Percentiles rank a stretch among this genome's conserved stretches.
phyloP scores from a whole-genome alignment of 2,888 invertebrate genomes.

The Bibio marci region DNA sequence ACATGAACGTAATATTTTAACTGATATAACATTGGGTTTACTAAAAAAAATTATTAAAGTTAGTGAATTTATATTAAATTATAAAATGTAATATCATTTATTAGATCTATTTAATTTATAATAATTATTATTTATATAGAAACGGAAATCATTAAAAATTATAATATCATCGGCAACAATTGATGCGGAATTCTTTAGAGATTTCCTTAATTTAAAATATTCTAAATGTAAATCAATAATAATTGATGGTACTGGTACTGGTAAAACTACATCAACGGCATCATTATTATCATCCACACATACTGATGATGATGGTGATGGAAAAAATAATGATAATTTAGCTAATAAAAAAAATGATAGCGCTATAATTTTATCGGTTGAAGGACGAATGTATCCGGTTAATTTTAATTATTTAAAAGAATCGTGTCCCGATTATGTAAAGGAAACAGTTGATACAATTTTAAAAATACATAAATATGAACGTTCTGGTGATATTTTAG shows the following conservation, averaged over 20 bases:
- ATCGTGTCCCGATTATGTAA: conserved; percentile 80
- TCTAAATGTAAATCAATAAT: no score
- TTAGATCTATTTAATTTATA: no score
- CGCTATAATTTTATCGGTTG: conserved; percentile 69
- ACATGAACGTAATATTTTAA: conserved; percentile 83
- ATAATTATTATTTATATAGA: conserved; percentile 40
- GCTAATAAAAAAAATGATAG: conserved; percentile 50
- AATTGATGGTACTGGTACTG: no score
- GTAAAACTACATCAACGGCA: no score
- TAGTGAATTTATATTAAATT: conserved; percentile 11
- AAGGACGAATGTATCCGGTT: conserved; percentile 78
- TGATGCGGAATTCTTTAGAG: conserved; percentile 70
- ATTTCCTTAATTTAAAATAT: conserved; percentile 54
- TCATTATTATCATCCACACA: no score
- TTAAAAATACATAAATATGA: conserved; percentile 77
- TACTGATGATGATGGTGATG: conserved; percentile 3
- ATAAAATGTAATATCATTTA: no score
- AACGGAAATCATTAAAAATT: conserved; percentile 62
- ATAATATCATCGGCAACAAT: conserved; percentile 91
- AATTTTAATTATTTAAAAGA: conserved; percentile 67
- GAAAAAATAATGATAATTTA: no score
- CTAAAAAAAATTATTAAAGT: conserved; percentile 79
- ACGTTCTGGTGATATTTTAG: conserved; percentile 71
- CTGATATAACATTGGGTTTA: conserved; percentile 86
- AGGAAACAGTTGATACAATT: conserved; percentile 70